Evolutionary conservation across 2,797 vertebrate genomes (phyloP).

Genomic region (Artibeus lituratus): DNA sequence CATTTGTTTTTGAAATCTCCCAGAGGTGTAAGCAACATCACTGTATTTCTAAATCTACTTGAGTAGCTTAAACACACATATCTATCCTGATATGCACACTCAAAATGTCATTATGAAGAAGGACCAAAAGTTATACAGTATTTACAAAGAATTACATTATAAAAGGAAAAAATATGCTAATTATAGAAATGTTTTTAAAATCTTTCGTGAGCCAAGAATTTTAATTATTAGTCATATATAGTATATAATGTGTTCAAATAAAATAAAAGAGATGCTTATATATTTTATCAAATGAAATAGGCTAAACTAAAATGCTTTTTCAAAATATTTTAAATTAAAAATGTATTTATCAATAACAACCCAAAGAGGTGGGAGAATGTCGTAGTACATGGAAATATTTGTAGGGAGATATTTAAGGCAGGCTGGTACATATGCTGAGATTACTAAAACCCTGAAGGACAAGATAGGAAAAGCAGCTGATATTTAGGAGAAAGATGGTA

Average conservation of each 20-base stretch:
- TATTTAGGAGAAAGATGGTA: not conserved
- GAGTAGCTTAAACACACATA: not conserved
- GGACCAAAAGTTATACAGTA: not conserved
- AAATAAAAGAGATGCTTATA: not conserved
- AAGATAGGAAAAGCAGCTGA: not conserved
- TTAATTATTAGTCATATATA: not conserved
- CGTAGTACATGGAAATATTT: not conserved
- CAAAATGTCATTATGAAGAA: not conserved
- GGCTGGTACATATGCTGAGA: not conserved
- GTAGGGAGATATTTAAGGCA: not conserved
- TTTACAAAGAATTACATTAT: not conserved
- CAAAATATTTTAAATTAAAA: not conserved
- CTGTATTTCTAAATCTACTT: not conserved
- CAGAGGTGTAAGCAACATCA: not conserved
- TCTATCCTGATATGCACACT: not conserved
- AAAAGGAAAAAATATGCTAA: not conserved
- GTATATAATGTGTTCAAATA: not conserved
- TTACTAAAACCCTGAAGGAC: not conserved
- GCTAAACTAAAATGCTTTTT: not conserved
- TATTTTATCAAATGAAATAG: not conserved
- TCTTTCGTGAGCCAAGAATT: not conserved
- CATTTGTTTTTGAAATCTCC: not conserved
- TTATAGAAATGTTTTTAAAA: not conserved
- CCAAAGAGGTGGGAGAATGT: not conserved
- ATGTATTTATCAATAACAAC: not conserved